Base-by-base conservation (phyloP, 1,140 invertebrate genomes). In the Frieseomelitta varia region DNA sequence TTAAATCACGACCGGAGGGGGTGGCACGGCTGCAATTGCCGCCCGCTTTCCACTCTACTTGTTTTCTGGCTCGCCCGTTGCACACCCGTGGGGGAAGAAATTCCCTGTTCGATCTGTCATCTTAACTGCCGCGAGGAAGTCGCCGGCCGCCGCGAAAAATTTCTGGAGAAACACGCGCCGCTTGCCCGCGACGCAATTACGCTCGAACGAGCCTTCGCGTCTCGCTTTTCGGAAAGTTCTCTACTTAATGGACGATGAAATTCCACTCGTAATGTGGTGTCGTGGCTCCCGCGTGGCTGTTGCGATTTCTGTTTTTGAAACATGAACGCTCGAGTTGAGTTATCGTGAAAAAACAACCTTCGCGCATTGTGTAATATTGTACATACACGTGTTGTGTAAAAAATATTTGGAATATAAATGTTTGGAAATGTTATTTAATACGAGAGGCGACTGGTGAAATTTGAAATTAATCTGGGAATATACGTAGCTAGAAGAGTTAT, bases 21-120 rank as follows among this genome's bases (percentile, higher is more conserved):
- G 51, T 17, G 73, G 21, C 19, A 30, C 55, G 55, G 10, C 71
- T 47, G 67, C 71, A 55, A 55, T 61, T 84, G 61, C 55, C 30
- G 55, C 58, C 71, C 65, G 55, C 81, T 87, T 86, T 68, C 69
- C 75, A 77, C 63, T 81, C 79, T 69, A 72, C 30, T 80, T 82
- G 74, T 84, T 84, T 84, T 87, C 85, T 75, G 85, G 69, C 61
- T 77, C 84, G 68, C 68, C 39, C 55, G 63, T 67, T 21, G 51
- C 72, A 55, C 27, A 61, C 85, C 39, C 39, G 39, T n/a, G 30
- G 30, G 61, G 51, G 53, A 47, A 47, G 83, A 86, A 56, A 87
- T 87, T 75, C 81, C 80, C 39, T 8, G 63, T 83, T 78, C 86
- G 86, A 87, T 87, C 69, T 53, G 86, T 87, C 80, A 87, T 87